Conservation (phyloP, 2,113 vertebrate genomes). For the Acanthochromis polyacanthus region DNA sequence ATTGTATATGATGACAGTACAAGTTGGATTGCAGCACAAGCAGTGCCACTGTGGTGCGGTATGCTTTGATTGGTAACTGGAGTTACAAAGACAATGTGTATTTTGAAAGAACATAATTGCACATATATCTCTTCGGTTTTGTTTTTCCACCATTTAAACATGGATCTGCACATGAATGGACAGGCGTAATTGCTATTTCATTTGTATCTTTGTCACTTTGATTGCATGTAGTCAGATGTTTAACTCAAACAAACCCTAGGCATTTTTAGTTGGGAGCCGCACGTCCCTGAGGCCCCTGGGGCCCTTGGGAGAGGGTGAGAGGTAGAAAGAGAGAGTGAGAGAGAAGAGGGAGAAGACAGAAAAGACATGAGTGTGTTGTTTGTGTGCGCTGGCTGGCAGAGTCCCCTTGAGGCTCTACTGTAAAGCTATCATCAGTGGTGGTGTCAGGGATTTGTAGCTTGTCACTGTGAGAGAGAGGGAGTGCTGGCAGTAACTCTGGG, state of each 20-base stretch:
- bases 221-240: constrained; percentile 70
- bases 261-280: constrained; percentile 55
- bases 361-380: constrained; percentile 63
- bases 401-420: constrained; percentile 81
- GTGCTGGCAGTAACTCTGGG: constrained; percentile 79
- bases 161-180: constrained; percentile 54
- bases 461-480: constrained; percentile 78
- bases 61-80: constrained; percentile 32
- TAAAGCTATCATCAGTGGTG: constrained; percentile 86
- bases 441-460: constrained; percentile 87
- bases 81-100: constrained; percentile 33
- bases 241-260: constrained; percentile 75
- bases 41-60: constrained; percentile 12
- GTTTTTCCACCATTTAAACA: constrained; percentile 42
- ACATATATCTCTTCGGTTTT: constrained; percentile 17
- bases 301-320: constrained; percentile 67
- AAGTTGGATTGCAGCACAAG: constrained; percentile 29
- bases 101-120: constrained; percentile 43
- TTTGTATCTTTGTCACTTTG: constrained; percentile 63
- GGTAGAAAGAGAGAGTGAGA: constrained; percentile 25
- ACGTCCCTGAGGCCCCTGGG: constrained; percentile 69
- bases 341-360: constrained; percentile 26
- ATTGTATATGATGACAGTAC: constrained; percentile 32
- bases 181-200: constrained; percentile 57
- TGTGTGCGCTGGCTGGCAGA: constrained; percentile 79